phyloP scores from a whole-genome alignment of 2,888 invertebrate species.

The Caenorhabditis panamensis region DNA sequence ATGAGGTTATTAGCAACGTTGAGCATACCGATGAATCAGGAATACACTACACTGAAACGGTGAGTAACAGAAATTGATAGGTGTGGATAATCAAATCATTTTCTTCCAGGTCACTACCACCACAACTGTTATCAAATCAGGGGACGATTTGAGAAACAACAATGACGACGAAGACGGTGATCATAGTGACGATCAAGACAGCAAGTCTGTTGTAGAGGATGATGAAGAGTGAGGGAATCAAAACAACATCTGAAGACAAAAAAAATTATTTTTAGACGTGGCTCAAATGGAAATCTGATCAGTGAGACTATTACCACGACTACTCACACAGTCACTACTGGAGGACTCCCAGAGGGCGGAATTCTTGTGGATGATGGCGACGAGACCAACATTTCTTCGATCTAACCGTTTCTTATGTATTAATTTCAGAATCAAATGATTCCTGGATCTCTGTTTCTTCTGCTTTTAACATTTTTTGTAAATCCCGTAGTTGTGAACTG shows the following conservation, averaged over 20 bases:
- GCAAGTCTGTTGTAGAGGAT: conserved; percentile 20
- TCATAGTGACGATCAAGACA: conserved; percentile 19
- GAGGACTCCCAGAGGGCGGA: conserved; percentile 47
- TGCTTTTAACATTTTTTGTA: conserved; percentile 1
- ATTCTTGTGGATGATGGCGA: conserved; percentile 61
- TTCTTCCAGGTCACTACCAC: conserved; percentile 50
- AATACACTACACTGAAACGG: conserved; percentile 32
- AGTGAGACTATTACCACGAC: conserved; percentile 44
- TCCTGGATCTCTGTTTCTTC: conserved; percentile 25
- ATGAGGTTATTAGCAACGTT: conserved; percentile 10
- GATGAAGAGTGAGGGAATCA: conserved; percentile 23
- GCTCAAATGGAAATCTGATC: conserved; percentile 49
- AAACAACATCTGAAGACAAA: background rate
- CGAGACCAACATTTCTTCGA: conserved; percentile 53
- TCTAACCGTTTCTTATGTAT: conserved; percentile 35
- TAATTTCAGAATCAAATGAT: background rate
- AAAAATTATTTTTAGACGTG: conserved; percentile 15
- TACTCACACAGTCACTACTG: conserved; percentile 30
- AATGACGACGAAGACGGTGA: conserved; percentile 43
- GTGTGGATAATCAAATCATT: background rate
- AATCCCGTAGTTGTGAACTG: conserved; percentile 4
- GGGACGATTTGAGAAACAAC: conserved; percentile 58
- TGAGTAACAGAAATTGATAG: background rate
- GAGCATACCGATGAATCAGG: conserved; percentile 43
- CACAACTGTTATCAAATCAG: conserved; percentile 56